Evolutionary conservation across 2,113 vertebrate genomes (phyloP).

Genomic region (Nerophis ophidion): DNA sequence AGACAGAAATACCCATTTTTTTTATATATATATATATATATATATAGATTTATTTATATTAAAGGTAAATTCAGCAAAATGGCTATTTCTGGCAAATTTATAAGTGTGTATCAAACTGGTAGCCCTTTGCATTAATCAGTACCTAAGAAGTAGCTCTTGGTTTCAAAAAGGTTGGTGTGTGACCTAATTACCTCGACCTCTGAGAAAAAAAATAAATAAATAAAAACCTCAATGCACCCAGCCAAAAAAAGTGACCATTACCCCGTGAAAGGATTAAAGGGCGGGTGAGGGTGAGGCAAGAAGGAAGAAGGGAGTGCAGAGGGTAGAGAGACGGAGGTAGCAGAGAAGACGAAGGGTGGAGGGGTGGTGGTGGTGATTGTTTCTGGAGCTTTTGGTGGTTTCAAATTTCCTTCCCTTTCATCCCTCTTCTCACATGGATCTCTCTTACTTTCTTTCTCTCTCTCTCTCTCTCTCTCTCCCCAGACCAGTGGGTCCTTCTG

Average conservation of each 20-base stretch:
- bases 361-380: slow-evolving; percentile 34
- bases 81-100: too few relatives aligned
- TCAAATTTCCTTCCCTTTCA: slow-evolving; percentile 53
- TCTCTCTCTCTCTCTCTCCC: slow-evolving; percentile 10
- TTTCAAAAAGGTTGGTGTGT: too few relatives aligned
- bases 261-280: background rate
- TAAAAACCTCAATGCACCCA: background rate
- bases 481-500: slow-evolving; percentile 10
- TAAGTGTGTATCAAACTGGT: too few relatives aligned
- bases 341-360: slow-evolving; percentile 21
- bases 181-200: background rate
- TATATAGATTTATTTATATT: too few relatives aligned
- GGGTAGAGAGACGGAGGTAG: slow-evolving; percentile 14
- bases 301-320: slow-evolving; percentile 3
- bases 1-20: too few relatives aligned
- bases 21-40: too few relatives aligned
- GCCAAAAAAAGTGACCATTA: background rate
- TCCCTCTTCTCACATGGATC: slow-evolving; percentile 28
- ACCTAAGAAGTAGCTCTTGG: too few relatives aligned
- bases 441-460: slow-evolving; percentile 27
- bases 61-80: too few relatives aligned
- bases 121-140: too few relatives aligned
- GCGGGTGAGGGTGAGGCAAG: background rate
- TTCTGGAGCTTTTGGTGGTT: slow-evolving; percentile 46
- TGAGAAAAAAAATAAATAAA: background rate